Evolutionary conservation across 1,140 invertebrate species (phyloP).

Genomic region (Drosophila jambulina): DNA sequence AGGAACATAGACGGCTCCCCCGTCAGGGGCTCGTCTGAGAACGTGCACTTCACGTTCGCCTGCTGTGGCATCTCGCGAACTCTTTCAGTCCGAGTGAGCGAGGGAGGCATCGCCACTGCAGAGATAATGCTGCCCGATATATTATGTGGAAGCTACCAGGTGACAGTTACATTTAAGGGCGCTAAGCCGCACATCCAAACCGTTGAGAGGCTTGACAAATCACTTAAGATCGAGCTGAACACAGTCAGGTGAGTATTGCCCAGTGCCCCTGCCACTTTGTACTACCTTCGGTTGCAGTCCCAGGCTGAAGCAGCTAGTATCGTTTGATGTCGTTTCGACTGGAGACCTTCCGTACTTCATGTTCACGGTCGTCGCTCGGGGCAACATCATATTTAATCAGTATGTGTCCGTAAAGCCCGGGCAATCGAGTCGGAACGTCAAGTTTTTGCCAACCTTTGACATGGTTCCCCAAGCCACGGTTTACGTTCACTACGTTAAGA

Average conservation of each 20-base stretch:
- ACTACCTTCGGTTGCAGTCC: constrained; percentile 80
- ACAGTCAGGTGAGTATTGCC: constrained; percentile 16
- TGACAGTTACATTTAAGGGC: constrained; percentile 31
- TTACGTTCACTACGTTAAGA: constrained; percentile 90
- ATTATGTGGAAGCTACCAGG: constrained; percentile 20
- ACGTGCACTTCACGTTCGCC: constrained; percentile 83
- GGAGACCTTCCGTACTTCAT: constrained; percentile 90
- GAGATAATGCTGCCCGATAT: constrained; percentile 86
- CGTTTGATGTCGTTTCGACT: constrained; percentile 92
- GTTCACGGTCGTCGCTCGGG: constrained; percentile 94
- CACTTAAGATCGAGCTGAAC: constrained; percentile 48
- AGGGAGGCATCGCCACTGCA: constrained; percentile 89
- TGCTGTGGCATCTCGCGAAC: not conserved
- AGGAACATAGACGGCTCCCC: constrained; percentile 88
- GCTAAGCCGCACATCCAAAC: not conserved
- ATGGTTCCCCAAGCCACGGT: constrained; percentile 94
- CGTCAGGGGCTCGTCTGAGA: constrained; percentile 87
- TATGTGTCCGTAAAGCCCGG: constrained; percentile 86
- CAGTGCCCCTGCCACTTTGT: not conserved
- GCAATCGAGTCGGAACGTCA: constrained; percentile 69
- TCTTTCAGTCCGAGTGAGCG: constrained; percentile 74
- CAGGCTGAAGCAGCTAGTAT: constrained; percentile 89
- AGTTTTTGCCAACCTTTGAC: constrained; percentile 89
- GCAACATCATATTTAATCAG: constrained; percentile 91
- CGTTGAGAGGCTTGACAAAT: constrained; percentile 15